phyloP scores from a whole-genome alignment of 1,140 invertebrate genomes.

The Maniola jurtina region DNA sequence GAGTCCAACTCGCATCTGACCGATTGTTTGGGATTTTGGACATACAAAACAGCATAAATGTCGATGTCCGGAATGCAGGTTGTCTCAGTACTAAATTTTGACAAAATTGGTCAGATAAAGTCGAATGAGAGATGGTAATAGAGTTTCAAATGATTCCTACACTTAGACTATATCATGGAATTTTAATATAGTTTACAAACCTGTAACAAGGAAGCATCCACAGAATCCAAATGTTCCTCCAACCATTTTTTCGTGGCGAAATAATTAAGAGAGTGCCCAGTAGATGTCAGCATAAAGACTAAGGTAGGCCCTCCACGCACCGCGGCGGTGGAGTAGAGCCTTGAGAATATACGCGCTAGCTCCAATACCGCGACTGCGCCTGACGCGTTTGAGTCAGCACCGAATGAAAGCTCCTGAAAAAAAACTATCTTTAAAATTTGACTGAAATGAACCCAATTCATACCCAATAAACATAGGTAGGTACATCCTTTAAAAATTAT shows the following conservation, averaged over 20 bases:
- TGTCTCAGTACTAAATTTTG: too few relatives aligned
- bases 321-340: slow-evolving; percentile 90
- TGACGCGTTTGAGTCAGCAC: slow-evolving; percentile 96
- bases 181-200: slow-evolving; percentile 79
- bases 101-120: too few relatives aligned
- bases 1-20: too few relatives aligned
- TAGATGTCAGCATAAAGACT: slow-evolving; percentile 94
- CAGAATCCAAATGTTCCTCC: slow-evolving; percentile 92
- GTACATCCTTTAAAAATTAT: too few relatives aligned
- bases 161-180: too few relatives aligned
- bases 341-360: slow-evolving; percentile 93
- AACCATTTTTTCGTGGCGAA: slow-evolving; percentile 98
- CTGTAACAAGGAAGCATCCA: slow-evolving; percentile 85
- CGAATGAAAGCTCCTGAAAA: slow-evolving; percentile 87
- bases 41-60: too few relatives aligned
- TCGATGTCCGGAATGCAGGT: too few relatives aligned
- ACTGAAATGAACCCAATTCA: too few relatives aligned
- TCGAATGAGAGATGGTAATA: too few relatives aligned
- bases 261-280: slow-evolving; percentile 95
- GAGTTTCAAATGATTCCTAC: too few relatives aligned
- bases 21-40: too few relatives aligned
- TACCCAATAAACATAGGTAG: too few relatives aligned
- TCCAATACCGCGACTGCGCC: slow-evolving; percentile 94
- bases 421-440: slow-evolving; percentile 29
- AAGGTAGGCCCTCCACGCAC: slow-evolving; percentile 93